phyloP scores from a whole-genome alignment of 2,797 vertebrate genomes.

The Lepilemur ruficaudatus region DNA sequence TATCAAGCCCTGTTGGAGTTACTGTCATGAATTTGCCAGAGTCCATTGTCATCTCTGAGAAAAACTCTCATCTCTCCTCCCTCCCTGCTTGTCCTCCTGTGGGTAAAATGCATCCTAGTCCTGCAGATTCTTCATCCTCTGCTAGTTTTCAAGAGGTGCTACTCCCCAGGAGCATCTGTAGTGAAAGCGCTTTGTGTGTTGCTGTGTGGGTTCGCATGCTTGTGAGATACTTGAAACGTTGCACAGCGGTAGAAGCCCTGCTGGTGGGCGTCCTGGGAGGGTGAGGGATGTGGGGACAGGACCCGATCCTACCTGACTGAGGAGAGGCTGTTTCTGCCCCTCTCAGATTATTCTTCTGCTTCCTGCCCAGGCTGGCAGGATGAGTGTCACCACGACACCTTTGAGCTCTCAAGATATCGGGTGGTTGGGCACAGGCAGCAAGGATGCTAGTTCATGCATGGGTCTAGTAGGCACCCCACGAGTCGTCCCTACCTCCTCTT shows the following conservation, averaged over 20 bases:
- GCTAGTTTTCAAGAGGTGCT: background rate
- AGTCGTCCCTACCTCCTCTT: background rate
- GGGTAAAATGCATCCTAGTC: background rate
- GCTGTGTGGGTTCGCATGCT: background rate
- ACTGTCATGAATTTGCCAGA: background rate
- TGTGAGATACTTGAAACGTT: background rate
- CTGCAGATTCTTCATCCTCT: background rate
- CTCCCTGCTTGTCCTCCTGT: background rate
- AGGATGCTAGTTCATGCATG: background rate
- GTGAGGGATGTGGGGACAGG: accelerated
- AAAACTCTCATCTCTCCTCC: background rate
- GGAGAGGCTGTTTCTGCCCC: background rate
- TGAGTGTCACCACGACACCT: background rate
- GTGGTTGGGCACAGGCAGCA: background rate
- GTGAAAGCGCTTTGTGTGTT: background rate
- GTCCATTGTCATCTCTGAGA: background rate
- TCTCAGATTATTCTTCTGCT: background rate
- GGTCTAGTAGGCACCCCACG: background rate
- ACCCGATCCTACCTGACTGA: background rate
- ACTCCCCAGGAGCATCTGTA: background rate
- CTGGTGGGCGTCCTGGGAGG: background rate
- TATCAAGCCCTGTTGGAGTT: background rate
- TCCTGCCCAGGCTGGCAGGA: background rate
- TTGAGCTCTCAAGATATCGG: background rate
- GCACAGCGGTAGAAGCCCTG: background rate